Percentiles rank a stretch among this genome's conserved stretches.
Conservation (phyloP, 2,113 vertebrate species). For the Panurus biarmicus region DNA sequence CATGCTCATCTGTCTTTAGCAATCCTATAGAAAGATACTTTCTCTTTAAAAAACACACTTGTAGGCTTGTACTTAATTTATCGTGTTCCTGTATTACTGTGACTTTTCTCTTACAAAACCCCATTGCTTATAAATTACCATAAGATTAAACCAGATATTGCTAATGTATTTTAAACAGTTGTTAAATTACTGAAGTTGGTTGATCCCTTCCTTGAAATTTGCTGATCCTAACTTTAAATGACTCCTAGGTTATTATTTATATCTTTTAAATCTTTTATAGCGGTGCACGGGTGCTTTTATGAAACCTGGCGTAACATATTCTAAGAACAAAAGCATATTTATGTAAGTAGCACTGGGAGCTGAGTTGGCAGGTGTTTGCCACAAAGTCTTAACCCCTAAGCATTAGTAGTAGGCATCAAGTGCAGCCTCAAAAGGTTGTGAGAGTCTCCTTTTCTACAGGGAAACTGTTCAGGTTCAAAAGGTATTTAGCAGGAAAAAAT, state of each 20-base stretch:
- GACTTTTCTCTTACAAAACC: conserved; percentile 39
- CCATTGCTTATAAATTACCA: conserved; percentile 55
- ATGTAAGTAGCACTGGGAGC: conserved; percentile 43
- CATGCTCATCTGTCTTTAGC: not conserved
- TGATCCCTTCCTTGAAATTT: conserved; percentile 66
- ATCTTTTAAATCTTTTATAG: conserved; percentile 61
- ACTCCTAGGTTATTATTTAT: conserved; percentile 60
- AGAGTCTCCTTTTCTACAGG: not conserved
- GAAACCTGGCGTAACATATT: not conserved
- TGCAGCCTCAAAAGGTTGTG: not conserved
- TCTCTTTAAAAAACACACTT: not conserved
- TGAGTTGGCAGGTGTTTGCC: conserved; percentile 29
- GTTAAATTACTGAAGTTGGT: conserved; percentile 62
- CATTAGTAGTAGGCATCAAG: not conserved
- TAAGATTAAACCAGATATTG: conserved; percentile 55
- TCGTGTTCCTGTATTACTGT: not conserved
- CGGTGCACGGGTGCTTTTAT: conserved; percentile 34
- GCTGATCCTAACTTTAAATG: conserved; percentile 64
- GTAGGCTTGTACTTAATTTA: conserved; percentile 15
- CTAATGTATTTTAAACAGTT: conserved; percentile 66
- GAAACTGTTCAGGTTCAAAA: not conserved
- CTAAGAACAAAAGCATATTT: conserved; percentile 52
- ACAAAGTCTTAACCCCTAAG: conserved; percentile 19
- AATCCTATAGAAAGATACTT: not conserved
- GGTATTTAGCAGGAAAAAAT: not conserved